Evolutionary conservation across 1,140 invertebrate species (phyloP), one percentile per base, ranked within the genome.

Genomic region (Ooceraea biroi): DNA sequence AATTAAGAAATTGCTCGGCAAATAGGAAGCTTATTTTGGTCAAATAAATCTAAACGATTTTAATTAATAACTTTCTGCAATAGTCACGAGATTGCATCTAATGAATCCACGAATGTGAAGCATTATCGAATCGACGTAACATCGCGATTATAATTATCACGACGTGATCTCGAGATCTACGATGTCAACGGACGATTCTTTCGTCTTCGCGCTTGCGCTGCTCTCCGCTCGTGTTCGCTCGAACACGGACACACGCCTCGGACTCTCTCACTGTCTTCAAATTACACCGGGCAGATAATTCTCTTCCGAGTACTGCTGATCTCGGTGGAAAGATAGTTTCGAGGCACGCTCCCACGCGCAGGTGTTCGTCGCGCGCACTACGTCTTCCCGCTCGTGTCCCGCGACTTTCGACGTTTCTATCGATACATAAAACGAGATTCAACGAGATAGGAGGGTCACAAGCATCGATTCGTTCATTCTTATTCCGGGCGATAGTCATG

Each of bases 221-320:
- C 7, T 57, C 22, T 22, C 22, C 36, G 61, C 61, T n/a, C 19
- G 30, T 27, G 17, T 10, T 14, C 61, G 8, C 60, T n/a, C 30
- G 17, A 5, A n/a, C 57, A 14, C 10, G 58, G 22, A 17, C 58
- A n/a, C 60, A 8, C 60, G 27, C 25, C 44, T 22, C 73, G 17
- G 65, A 77, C 74, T 82, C 63, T 82, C 63, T 84, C 74, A 80
- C 65, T 82, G 76, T 82, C 76, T 80, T 84, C 76, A 65, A 84
- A 82, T 84, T 84, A 84, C 83, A 57, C 17, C 55, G 22, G 27
- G 8, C 60, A 41, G 74, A 82, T 84, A 82, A 84, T 63, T 71
- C 48, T 8, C 58, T 85, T 85, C 83, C 77, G 60, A 73, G 83
- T 85, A 85, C 11, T 57, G 73, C 55, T 76, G 83, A 84, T 72